Evolutionary conservation across 2,797 vertebrate species (phyloP).

Genomic region (Artibeus jamaicensis): DNA sequence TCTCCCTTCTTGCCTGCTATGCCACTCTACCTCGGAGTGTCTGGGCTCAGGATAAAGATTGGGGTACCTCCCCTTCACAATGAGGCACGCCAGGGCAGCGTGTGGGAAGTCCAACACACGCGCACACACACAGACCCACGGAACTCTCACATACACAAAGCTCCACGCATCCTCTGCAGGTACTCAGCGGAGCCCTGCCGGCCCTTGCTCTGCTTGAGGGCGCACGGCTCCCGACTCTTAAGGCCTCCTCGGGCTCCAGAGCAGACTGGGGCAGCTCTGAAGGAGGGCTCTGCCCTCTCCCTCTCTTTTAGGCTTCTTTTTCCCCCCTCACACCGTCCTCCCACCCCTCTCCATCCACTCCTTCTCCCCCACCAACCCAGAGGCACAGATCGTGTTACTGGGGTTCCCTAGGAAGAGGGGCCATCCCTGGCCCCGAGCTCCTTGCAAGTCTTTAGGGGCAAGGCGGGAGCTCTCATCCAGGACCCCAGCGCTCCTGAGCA

Average conservation of each 20-base stretch:
- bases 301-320: neutral
- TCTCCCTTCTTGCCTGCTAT: neutral
- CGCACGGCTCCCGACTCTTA: neutral
- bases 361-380: conserved; percentile 56
- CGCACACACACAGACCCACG: neutral
- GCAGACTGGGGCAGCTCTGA: neutral
- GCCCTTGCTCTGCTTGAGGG: conserved; percentile 33
- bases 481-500: conserved; percentile 61
- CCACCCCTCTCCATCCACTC: conserved; percentile 52
- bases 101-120: neutral
- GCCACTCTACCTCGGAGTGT: neutral
- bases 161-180: conserved; percentile 35
- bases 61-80: conserved; percentile 27
- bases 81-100: neutral
- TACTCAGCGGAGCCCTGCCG: conserved; percentile 12
- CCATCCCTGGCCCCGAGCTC: conserved; percentile 59
- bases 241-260: conserved; percentile 56
- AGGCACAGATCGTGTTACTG: conserved; percentile 65
- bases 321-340: conserved; percentile 33
- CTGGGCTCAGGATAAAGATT: neutral
- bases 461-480: conserved; percentile 48
- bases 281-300: neutral
- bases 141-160: conserved; percentile 8
- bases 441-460: conserved; percentile 60
- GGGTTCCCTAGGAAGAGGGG: conserved; percentile 75